phyloP scores from a whole-genome alignment of 2,113 vertebrate genomes.

The Pterophyllum scalare region DNA sequence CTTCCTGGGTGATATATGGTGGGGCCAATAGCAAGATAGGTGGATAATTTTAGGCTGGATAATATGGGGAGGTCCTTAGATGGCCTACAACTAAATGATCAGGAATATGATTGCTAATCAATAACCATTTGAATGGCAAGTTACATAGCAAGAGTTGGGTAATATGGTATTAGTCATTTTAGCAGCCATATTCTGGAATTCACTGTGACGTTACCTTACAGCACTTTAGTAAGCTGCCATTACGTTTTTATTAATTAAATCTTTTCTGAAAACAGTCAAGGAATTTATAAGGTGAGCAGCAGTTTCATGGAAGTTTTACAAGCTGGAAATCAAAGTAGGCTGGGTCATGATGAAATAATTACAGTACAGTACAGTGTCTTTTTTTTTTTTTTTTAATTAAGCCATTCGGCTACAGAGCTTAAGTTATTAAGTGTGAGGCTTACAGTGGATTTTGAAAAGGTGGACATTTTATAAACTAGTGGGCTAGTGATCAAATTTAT shows the following conservation, averaged over 20 bases:
- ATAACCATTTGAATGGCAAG: slow-evolving; percentile 42
- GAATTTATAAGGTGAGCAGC: neutral
- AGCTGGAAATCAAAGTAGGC: neutral
- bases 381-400: neutral
- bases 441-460: neutral
- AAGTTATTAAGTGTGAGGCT: neutral
- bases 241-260: neutral
- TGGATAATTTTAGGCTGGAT: slow-evolving; percentile 71
- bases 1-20: slow-evolving; percentile 79
- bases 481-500: neutral
- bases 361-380: neutral
- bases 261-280: neutral
- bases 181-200: neutral
- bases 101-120: slow-evolving; percentile 50
- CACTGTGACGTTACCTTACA: neutral
- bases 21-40: slow-evolving; percentile 51
- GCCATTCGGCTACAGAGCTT: neutral
- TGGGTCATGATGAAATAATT: neutral
- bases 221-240: neutral
- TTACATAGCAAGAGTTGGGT: neutral
- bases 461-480: neutral
- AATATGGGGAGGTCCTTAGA: slow-evolving; percentile 59
- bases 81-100: slow-evolving; percentile 36
- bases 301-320: neutral
- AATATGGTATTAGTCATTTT: neutral